Evolutionary conservation across 2,113 vertebrate genomes (phyloP), one percentile per base, ranked within the genome.

Genomic region (Lagopus muta): DNA sequence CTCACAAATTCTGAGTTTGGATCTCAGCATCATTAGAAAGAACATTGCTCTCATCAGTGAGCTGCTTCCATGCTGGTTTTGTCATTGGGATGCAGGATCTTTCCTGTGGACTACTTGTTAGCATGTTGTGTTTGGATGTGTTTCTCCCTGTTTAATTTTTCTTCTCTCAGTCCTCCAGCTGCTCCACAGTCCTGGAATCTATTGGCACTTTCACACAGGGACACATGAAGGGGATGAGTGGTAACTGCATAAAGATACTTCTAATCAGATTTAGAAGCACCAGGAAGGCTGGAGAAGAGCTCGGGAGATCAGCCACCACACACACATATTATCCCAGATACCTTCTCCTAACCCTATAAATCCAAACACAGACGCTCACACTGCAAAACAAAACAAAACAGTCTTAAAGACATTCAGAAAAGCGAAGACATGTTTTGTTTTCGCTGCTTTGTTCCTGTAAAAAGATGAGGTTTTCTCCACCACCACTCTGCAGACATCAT

Each of bases 261-360:
- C 66, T 82, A 94, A 90, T 70, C 61, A 79, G 28, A 82, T 79
- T 79, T 75, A 61, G 72, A 72, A 66, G 40, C 55, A 74, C 40
- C 40, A 79, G 61, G 50, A 86, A 40, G 50, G 40, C 13, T 82
- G 40, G 57, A 18, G 75, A 57, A 57, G 48, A 76, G 22, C 32
- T 43, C 42, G 6, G 20, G 27, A 55, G 27, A 36, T 21, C 48
- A 50, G 27, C 71, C 34, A 38, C 32, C 34, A 19, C 25, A 47
- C 38, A 22, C 10, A 3, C 36, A 6, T 3, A 0, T 15, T 42
- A 55, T 5, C 50, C 12, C 52, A 30, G 13, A n/a, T 40, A 18
- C 5, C 43, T 40, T 48, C n/a, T 36, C 14, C 3, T 10, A 36
- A 30, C 30, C 6, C 57, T 10, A 3, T 1, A 1, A 28, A 43